Evolutionary conservation across 2,888 invertebrate species (phyloP).

Genomic region (Cephalotes varians): DNA sequence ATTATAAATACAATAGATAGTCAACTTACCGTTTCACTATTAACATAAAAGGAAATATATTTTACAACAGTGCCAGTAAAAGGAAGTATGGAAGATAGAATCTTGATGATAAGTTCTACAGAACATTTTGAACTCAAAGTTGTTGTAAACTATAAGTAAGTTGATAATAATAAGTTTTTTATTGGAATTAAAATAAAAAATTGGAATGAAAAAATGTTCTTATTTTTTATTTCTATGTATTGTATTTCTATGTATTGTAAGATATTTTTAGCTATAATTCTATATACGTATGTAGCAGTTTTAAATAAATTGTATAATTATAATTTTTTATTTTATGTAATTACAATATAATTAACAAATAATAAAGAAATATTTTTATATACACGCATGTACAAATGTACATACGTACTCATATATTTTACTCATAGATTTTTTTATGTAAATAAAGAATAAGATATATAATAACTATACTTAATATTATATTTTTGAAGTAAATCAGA

Average conservation of each 20-base stretch:
- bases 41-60: slow-evolving; percentile 13
- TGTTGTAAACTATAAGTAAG: slow-evolving; percentile 17
- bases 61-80: not conserved
- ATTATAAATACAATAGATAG: not conserved
- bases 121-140: not conserved
- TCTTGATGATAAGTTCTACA: not conserved
- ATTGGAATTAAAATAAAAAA: not conserved
- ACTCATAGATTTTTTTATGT: not conserved
- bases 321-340: not conserved
- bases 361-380: not conserved
- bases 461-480: not conserved
- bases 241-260: not conserved
- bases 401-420: not conserved
- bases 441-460: not conserved
- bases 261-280: no score
- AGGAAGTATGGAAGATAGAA: not conserved
- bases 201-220: not conserved
- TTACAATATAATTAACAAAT: not conserved
- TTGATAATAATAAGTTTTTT: no score
- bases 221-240: not conserved
- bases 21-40: not conserved
- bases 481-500: not conserved
- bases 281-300: not conserved
- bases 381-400: not conserved
- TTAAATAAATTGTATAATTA: not conserved